phyloP scores from a whole-genome alignment of 1,140 invertebrate genomes.

The Heliconius himera region DNA sequence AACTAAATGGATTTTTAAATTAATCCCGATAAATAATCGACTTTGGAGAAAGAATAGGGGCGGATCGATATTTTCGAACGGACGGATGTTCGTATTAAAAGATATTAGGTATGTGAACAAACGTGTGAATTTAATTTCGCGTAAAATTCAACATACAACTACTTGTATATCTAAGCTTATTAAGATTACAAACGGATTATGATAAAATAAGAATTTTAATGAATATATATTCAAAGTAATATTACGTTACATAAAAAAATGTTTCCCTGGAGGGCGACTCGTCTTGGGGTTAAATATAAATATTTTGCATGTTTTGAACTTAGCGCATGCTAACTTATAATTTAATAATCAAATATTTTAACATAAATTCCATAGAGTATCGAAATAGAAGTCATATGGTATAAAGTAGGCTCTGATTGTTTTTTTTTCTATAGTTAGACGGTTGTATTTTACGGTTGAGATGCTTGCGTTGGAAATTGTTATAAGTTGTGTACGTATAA shows the following conservation, averaged over 20 bases:
- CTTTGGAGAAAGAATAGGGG: constrained; percentile 73
- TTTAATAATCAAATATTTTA: constrained; percentile 1
- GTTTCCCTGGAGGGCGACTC: constrained; percentile 68
- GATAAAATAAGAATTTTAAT: constrained; percentile 11
- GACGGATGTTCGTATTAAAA: constrained; percentile 45
- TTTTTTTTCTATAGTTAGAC: constrained; percentile 30
- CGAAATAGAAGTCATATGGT: neutral
- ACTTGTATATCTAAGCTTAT: neutral
- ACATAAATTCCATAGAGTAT: neutral
- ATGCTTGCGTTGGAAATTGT: constrained; percentile 72
- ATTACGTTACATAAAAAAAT: neutral
- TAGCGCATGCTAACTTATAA: constrained; percentile 47
- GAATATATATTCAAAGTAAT: neutral
- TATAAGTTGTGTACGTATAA: constrained; percentile 58
- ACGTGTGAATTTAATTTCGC: constrained; percentile 54
- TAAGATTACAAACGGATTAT: constrained; percentile 1
- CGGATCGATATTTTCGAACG: constrained; percentile 68
- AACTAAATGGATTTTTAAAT: constrained; percentile 72
- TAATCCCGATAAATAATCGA: constrained; percentile 78
- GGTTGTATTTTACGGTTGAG: constrained; percentile 61
- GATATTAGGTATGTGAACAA: constrained; percentile 62
- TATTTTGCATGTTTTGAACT: constrained; percentile 51
- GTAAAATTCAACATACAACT: constrained; percentile 9
- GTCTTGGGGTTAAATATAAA: constrained; percentile 59
- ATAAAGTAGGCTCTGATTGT: constrained; percentile 18